Evolutionary conservation across 2,888 invertebrate species (phyloP).

Genomic region (Chalcosyrphus nemorum): DNA sequence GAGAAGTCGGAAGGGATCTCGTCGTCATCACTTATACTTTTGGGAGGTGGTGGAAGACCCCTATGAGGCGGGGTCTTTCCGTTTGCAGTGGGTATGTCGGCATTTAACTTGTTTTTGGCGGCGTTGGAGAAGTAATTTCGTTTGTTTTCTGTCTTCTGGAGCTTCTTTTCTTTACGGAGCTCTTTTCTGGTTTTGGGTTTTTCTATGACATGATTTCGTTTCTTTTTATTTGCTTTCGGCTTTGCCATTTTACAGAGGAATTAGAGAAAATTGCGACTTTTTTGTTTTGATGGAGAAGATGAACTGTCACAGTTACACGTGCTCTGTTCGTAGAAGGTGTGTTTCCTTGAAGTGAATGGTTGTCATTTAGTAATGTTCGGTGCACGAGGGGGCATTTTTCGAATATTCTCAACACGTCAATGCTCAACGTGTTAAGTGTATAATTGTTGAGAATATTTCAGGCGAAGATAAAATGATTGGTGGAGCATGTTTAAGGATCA

Average conservation of each 20-base stretch:
- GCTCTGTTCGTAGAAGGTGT: background rate
- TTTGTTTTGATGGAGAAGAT: background rate
- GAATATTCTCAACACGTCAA: too few relatives aligned
- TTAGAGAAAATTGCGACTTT: background rate
- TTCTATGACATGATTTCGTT: constrained; percentile 40
- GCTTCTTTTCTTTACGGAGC: constrained; percentile 87
- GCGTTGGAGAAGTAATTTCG: constrained; percentile 78
- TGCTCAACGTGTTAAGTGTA: too few relatives aligned
- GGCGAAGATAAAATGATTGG: too few relatives aligned
- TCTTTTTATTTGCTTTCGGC: constrained; percentile 68
- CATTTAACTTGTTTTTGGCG: constrained; percentile 37
- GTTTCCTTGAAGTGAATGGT: too few relatives aligned
- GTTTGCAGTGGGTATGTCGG: constrained; percentile 19
- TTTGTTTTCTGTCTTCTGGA: constrained; percentile 86
- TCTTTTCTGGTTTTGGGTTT: constrained; percentile 85
- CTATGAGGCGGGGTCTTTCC: background rate
- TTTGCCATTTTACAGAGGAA: constrained; percentile 34
- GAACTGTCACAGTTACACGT: constrained; percentile 42
- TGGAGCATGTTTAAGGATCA: too few relatives aligned
- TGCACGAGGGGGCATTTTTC: too few relatives aligned
- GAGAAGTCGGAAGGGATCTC: constrained; percentile 79
- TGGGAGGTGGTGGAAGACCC: constrained; percentile 74
- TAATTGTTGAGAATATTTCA: too few relatives aligned
- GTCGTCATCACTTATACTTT: constrained; percentile 76
- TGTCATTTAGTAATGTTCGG: background rate